Conservation (phyloP, 2,113 vertebrate species). For the Pterocles burchelli region DNA sequence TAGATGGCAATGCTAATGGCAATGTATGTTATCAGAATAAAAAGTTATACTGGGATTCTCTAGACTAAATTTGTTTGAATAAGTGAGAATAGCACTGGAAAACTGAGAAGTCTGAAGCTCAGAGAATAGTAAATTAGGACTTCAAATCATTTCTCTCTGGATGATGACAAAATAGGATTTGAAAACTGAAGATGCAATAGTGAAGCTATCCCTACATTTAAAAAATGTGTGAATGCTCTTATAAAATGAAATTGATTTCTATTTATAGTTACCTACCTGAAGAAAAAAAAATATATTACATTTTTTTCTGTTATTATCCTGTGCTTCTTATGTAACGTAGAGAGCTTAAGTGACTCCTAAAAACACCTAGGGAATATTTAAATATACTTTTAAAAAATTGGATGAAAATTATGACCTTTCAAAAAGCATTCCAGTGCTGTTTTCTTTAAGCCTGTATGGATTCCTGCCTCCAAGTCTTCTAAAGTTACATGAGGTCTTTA, state of each 20-base stretch:
- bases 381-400: fast-evolving
- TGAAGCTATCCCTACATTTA: neutral
- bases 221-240: neutral
- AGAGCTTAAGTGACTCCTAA: neutral
- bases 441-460: neutral
- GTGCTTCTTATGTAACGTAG: neutral
- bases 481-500: neutral
- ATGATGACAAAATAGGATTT: neutral
- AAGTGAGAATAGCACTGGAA: neutral
- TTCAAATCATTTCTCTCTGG: neutral
- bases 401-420: neutral
- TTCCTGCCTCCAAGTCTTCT: neutral
- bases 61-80: neutral
- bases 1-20: neutral
- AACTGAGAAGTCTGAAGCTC: neutral
- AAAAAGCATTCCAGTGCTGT: neutral
- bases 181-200: neutral
- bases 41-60: neutral
- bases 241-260: neutral
- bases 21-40: neutral
- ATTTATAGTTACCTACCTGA: neutral
- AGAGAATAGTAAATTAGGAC: neutral
- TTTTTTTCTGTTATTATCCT: neutral
- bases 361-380: neutral
- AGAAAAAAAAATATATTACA: neutral